Conservation (phyloP, 2,888 invertebrate species). For the Leucophora obtusa region DNA sequence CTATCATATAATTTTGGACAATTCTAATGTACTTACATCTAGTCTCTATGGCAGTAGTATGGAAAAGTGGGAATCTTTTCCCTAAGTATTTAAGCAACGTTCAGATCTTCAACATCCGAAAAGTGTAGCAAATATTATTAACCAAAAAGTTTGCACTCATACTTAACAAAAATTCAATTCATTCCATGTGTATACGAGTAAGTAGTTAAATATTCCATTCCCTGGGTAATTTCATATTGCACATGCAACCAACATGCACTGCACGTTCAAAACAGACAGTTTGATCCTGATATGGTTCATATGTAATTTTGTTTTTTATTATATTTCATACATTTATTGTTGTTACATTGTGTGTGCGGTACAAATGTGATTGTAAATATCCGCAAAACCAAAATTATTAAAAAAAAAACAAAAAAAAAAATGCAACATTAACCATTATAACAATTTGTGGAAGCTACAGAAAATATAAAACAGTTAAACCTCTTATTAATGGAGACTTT, state of each 20-base stretch:
- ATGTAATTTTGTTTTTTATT: conserved; percentile 16
- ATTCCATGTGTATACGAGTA: no score
- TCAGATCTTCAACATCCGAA: no score
- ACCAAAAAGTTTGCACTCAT: no score
- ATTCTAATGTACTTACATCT: no score
- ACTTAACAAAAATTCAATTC: no score
- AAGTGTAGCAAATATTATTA: no score
- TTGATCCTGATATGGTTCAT: conserved; percentile 28
- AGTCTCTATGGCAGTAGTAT: no score
- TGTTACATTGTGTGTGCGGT: conserved; percentile 18
- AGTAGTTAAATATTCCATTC: not conserved
- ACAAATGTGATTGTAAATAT: conserved; percentile 22
- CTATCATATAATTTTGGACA: no score
- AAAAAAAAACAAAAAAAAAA: not conserved
- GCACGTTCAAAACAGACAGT: conserved; percentile 10
- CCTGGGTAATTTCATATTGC: not conserved
- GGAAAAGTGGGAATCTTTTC: no score
- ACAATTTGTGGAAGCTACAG: not conserved
- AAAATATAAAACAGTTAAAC: not conserved
- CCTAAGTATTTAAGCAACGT: no score
- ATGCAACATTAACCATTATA: not conserved
- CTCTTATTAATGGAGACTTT: no score
- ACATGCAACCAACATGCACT: not conserved
- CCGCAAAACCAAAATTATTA: conserved; percentile 1
- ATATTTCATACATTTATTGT: conserved; percentile 4